Base-by-base conservation (phyloP, 2,797 vertebrate genomes). In the Sebastes dallii region DNA sequence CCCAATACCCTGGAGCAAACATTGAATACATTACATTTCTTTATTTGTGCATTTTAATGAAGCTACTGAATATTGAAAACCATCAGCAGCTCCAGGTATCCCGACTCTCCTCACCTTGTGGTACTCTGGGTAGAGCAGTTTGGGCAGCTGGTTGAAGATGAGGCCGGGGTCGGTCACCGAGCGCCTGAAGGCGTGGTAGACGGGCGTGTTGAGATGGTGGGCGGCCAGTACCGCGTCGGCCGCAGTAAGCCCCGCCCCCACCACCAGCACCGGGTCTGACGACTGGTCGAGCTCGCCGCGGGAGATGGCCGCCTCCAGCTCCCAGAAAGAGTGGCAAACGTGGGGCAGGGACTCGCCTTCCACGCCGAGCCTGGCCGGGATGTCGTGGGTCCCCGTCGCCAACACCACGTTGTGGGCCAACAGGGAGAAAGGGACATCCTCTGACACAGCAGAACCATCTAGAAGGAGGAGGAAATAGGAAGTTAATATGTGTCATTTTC, bases 121-220 rank as follows among this genome's bases (percentile, higher is more conserved):
- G 89, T 97, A 97, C 87, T 97, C 96, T 0, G 96, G 96, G 88
- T 97, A 97, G 1, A 97, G 95, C 64, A 96, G 76, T 56, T 95
- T 96, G 30, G 96, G 96, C 72, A 97, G 93, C 92, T 96, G 96
- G 93, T 96, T 96, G 87, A 97, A 96, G 86, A 96, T 95, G 75
- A 96, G 94, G 0, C 77, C 95, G 0, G 95, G 96, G 90, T 96
- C 96, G 0, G 54, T 86, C 32, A 96, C 94, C 0, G 93, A 82
- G 32, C 96, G 93, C 0, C 96, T 91, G 89, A 97, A 96, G 75
- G 87, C 93, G 46, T 97, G 96, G 85, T 94, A 95, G 22, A 97
- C 95, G 0, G 95, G 94, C 0, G 94, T 92, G 86, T 91, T 95
- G 32, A 95, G 91, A 66, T 97, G 96, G 77, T 94, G 96, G 22